phyloP scores from a whole-genome alignment of 2,113 vertebrate genomes.

The Gorsachius goisagi region DNA sequence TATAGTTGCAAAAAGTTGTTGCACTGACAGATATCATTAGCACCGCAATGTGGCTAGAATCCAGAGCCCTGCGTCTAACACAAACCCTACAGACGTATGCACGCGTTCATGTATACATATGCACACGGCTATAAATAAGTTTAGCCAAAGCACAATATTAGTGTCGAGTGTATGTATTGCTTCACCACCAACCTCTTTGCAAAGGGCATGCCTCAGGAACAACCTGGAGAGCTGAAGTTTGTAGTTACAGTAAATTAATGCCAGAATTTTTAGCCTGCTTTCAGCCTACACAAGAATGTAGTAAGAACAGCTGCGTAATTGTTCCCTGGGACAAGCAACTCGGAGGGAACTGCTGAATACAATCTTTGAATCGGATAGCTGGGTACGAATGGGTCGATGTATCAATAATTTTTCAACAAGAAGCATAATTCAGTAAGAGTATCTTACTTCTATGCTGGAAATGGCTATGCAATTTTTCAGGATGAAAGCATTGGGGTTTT shows the following conservation, averaged over 20 bases:
- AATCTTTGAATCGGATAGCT: conserved; percentile 14
- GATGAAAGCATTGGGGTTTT: background rate
- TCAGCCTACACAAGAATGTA: conserved; percentile 45
- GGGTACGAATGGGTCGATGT: background rate
- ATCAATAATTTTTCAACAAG: background rate
- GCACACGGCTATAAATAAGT: conserved; percentile 15
- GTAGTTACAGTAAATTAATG: conserved; percentile 7
- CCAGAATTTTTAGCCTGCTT: conserved; percentile 13
- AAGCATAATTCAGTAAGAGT: background rate
- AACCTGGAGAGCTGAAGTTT: background rate
- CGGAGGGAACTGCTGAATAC: background rate
- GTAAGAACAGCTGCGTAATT: conserved; percentile 54
- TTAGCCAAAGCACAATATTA: background rate
- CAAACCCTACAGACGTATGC: background rate
- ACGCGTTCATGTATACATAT: fast-evolving
- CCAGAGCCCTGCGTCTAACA: background rate
- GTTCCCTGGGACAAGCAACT: background rate
- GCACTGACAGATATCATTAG: conserved; percentile 29
- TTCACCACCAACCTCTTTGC: background rate
- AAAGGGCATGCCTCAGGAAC: background rate
- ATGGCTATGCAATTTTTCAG: background rate
- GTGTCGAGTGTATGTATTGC: background rate
- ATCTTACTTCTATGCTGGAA: background rate
- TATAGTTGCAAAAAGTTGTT: background rate
- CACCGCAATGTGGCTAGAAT: background rate